phyloP scores from a whole-genome alignment of 53 echinoderm and acorn worm species.

The Astropecten irregularis region DNA sequence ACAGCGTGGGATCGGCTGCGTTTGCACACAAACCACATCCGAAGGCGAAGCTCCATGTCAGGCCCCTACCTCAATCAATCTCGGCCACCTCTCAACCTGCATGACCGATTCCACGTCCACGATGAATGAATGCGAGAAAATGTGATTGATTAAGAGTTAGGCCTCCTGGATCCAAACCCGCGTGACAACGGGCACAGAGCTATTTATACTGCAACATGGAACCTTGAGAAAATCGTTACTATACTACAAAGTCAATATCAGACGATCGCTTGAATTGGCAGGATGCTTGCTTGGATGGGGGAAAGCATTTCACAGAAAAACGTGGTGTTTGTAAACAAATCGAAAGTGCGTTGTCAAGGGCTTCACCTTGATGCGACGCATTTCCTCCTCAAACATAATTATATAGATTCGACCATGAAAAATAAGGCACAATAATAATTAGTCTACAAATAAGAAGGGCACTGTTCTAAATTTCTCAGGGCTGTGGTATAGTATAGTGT shows the following conservation, averaged over 20 bases:
- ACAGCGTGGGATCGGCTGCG: neutral
- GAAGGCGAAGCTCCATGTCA: neutral
- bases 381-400: too few species aligned
- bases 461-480: too few species aligned
- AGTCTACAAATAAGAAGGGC: too few species aligned
- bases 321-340: slow-evolving; percentile 24
- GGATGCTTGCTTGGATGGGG: too few species aligned
- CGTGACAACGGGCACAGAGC: neutral
- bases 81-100: neutral
- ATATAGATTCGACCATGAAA: too few species aligned
- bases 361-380: too few species aligned
- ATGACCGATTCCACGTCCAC: neutral
- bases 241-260: slow-evolving; percentile 35
- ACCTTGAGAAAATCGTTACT: too few species aligned
- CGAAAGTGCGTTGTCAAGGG: slow-evolving; percentile 10
- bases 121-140: too few species aligned
- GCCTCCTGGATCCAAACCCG: neutral
- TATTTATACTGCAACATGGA: slow-evolving; percentile 32
- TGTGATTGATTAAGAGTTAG: neutral
- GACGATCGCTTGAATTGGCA: too few species aligned
- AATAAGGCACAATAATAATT: too few species aligned
- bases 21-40: slow-evolving; percentile 39
- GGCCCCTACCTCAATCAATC: neutral
- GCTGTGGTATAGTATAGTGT: too few species aligned
- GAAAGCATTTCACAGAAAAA: slow-evolving; percentile 12